A percentile compares a stretch with the other conserved stretches of the same genome.
phyloP scores from a whole-genome alignment of 1,140 invertebrate species.

The Sitobion miscanthi region DNA sequence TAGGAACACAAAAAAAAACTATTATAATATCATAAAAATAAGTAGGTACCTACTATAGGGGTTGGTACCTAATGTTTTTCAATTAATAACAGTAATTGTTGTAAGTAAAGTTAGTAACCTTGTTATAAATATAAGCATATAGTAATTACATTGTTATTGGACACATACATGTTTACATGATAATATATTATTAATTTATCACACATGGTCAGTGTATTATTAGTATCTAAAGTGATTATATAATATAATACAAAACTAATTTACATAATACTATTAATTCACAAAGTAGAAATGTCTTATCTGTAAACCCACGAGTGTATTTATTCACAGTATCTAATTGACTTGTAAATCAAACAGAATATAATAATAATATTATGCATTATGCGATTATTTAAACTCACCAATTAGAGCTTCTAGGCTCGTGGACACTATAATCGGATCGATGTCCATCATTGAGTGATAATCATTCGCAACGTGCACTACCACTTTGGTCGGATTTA shows the following conservation, averaged over 20 bases:
- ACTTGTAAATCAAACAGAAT: not conserved
- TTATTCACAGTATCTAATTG: not conserved
- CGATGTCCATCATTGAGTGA: conserved; percentile 26
- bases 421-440: conserved; percentile 46
- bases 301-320: not conserved
- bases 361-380: no score
- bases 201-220: not conserved
- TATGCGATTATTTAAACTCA: conserved; percentile 6
- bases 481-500: not conserved
- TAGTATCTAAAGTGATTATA: not conserved
- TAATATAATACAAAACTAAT: not conserved
- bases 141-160: not conserved
- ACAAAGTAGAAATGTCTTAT: not conserved
- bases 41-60: not conserved
- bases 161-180: not conserved
- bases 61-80: no score
- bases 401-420: conserved; percentile 52
- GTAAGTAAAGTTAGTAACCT: not conserved
- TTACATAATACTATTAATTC: not conserved
- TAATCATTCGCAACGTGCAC: not conserved
- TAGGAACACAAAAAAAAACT: not conserved
- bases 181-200: not conserved
- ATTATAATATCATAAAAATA: not conserved
- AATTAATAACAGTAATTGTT: not conserved
- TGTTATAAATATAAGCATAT: not conserved